Percentiles rank a stretch among this genome's conserved stretches.
These are phyloP conservation scores for Rafetus swinhoei DNA, from an alignment of 2,113 vertebrate species.

Conservation along the genomic window DNA sequence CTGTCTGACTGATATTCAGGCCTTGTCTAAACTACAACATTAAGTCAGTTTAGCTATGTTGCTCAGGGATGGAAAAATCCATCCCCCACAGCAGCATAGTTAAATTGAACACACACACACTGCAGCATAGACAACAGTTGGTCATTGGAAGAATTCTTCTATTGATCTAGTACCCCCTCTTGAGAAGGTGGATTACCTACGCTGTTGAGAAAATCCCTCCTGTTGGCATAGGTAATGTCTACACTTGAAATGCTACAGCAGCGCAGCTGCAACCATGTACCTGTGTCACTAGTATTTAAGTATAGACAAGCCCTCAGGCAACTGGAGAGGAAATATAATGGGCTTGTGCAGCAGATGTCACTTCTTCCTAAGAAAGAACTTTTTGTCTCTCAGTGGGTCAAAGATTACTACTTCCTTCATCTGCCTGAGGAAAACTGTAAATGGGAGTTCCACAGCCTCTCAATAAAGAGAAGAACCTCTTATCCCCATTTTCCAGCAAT, in stretches of 20 bases:
- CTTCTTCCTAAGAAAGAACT: neutral
- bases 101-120: neutral
- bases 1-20: neutral
- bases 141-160: neutral
- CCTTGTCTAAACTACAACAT: neutral
- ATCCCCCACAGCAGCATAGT: neutral
- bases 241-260: too few species aligned
- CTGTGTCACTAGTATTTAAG: neutral
- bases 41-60: neutral
- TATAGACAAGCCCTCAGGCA: neutral
- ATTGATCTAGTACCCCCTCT: neutral
- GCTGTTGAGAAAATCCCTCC: neutral
- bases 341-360: neutral
- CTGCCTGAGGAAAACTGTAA: constrained; percentile 5
- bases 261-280: too few species aligned
- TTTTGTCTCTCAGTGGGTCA: constrained; percentile 22
- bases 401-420: neutral
- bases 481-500: neutral
- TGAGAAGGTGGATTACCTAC: neutral
- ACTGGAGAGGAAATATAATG: neutral
- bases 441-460: neutral
- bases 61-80: neutral
- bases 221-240: neutral
- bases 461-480: neutral
- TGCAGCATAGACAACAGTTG: neutral